phyloP scores from a whole-genome alignment of 2,888 invertebrate species.

The Iselma pallidipennis region DNA sequence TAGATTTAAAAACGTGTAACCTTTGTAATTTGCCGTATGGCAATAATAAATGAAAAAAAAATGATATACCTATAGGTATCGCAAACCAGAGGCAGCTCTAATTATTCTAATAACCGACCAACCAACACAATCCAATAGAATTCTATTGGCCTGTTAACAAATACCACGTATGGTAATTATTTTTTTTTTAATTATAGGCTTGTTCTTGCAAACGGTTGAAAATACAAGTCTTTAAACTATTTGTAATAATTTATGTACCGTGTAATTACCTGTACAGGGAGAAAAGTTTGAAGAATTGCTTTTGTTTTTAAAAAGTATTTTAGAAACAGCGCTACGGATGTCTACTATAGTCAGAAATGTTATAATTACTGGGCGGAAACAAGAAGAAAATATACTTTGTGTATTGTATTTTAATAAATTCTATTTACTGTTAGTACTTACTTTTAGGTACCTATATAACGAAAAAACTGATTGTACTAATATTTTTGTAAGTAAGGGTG shows the following conservation, averaged over 20 bases:
- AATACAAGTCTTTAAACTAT: slow-evolving; percentile 34
- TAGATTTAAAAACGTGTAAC: neutral
- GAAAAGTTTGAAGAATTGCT: slow-evolving; percentile 4
- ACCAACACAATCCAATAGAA: slow-evolving; percentile 26
- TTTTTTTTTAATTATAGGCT: slow-evolving; percentile 44
- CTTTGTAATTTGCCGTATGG: neutral
- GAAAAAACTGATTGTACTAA: no score
- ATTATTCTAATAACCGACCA: slow-evolving; percentile 32
- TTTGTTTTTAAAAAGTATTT: slow-evolving; percentile 2
- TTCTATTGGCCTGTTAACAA: slow-evolving; percentile 23
- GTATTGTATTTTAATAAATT: neutral
- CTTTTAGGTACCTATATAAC: no score
- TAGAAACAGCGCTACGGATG: neutral
- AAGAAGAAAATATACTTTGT: neutral
- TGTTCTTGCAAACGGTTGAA: slow-evolving; percentile 36
- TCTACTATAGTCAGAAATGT: slow-evolving; percentile 1
- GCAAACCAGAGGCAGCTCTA: slow-evolving; percentile 24
- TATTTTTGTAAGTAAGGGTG: no score
- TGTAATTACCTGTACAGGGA: slow-evolving; percentile 36
- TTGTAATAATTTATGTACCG: slow-evolving; percentile 39
- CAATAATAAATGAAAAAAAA: neutral
- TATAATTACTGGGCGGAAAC: slow-evolving; percentile 7
- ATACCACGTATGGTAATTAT: slow-evolving; percentile 41
- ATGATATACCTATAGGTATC: slow-evolving; percentile 9
- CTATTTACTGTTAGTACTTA: no score